Evolutionary conservation across 2,888 invertebrate species (phyloP).

Genomic region (Automeris io): DNA sequence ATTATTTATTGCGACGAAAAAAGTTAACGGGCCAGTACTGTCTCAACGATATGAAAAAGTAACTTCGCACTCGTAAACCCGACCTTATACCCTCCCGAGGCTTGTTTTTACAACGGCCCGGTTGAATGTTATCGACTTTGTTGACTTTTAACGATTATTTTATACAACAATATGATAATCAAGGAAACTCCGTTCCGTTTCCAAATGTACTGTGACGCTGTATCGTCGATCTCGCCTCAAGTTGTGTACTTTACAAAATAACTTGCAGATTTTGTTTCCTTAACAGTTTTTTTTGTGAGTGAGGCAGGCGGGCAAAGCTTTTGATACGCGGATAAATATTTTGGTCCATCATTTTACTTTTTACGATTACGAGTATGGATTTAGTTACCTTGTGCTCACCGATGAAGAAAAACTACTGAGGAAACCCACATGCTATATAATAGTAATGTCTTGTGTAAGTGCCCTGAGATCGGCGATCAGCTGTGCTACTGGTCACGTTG

Average conservation of each 20-base stretch:
- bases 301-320: neutral
- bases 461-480: too few species aligned
- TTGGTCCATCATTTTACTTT: too few species aligned
- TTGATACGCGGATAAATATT: too few species aligned
- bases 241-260: constrained; percentile 4
- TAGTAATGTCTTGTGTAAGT: too few species aligned
- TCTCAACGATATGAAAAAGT: neutral
- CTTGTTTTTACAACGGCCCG: constrained; percentile 56
- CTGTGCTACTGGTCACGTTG: too few species aligned
- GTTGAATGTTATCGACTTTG: constrained; percentile 61
- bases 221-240: constrained; percentile 17
- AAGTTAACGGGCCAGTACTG: neutral
- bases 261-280: constrained; percentile 7
- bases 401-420: too few species aligned
- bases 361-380: too few species aligned
- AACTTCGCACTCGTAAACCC: neutral
- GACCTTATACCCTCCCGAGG: constrained; percentile 34
- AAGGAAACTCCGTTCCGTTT: constrained; percentile 37
- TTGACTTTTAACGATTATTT: constrained; percentile 66
- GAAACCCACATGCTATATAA: too few species aligned
- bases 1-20: neutral
- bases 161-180: constrained; percentile 72
- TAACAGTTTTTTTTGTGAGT: neutral
- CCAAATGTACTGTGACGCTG: constrained; percentile 36
- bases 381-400: too few species aligned